Percentiles rank a stretch among this genome's conserved stretches.
Evolutionary conservation across 2,797 vertebrate genomes (phyloP).

Genomic region (Propithecus deckenii): DNA sequence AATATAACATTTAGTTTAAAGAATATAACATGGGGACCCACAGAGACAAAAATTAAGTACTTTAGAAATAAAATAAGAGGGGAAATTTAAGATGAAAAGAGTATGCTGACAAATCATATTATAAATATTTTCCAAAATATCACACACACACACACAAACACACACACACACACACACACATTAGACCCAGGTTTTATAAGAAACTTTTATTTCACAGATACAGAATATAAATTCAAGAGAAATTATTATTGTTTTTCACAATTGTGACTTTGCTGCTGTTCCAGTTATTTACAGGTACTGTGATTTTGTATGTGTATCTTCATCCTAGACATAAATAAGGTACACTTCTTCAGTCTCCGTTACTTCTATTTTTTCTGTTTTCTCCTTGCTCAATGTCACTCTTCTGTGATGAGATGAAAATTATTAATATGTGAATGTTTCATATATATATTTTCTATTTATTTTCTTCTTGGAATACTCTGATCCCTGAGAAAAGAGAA

Average conservation of each 20-base stretch:
- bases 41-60: neutral
- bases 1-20: neutral
- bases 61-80: neutral
- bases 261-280: neutral
- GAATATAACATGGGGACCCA: neutral
- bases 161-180: neutral
- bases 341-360: neutral
- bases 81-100: neutral
- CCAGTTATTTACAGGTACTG: neutral
- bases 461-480: neutral
- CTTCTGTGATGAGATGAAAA: neutral
- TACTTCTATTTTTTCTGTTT: neutral
- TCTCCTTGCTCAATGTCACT: neutral
- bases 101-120: neutral
- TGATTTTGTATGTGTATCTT: neutral
- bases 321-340: neutral
- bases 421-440: neutral
- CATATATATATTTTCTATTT: neutral
- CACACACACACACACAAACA: neutral
- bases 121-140: neutral
- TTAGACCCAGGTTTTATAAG: neutral
- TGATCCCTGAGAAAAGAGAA: neutral
- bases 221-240: neutral
- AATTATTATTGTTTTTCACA: neutral
- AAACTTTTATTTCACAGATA: conserved; percentile 34